Conservation (phyloP, 2,113 vertebrate genomes). For the Perca fluviatilis region DNA sequence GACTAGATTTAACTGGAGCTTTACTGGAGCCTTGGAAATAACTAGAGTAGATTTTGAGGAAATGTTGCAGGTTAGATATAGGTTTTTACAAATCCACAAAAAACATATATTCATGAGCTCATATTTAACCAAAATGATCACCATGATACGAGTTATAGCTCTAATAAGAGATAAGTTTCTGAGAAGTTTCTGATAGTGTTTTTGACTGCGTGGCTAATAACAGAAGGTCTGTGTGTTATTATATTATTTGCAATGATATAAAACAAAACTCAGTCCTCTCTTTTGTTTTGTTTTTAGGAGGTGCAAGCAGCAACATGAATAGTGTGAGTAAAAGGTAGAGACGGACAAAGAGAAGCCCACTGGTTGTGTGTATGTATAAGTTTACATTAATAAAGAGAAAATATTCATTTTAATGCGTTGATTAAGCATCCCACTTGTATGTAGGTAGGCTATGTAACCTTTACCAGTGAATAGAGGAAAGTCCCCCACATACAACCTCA, state of each 20-base stretch:
- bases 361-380: background rate
- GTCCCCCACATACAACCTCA: constrained; percentile 5
- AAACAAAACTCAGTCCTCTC: background rate
- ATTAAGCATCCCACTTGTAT: too few species aligned
- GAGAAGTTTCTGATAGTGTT: background rate
- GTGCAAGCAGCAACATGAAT: background rate
- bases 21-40: background rate
- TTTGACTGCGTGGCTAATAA: background rate
- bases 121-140: background rate
- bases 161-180: background rate
- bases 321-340: background rate
- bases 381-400: too few species aligned
- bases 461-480: constrained; percentile 5
- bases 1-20: constrained; percentile 10
- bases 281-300: background rate
- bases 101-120: background rate
- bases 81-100: background rate
- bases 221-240: background rate
- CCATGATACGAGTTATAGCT: background rate
- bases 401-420: too few species aligned
- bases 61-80: background rate
- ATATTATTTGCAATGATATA: background rate
- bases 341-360: background rate
- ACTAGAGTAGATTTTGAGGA: background rate
- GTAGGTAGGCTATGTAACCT: too few species aligned